A percentile compares a stretch with the other conserved stretches of the same genome.
These are phyloP conservation scores for Gymnocypris eckloni DNA, from an alignment of 2,797 vertebrate species.

Conservation along the genomic window DNA sequence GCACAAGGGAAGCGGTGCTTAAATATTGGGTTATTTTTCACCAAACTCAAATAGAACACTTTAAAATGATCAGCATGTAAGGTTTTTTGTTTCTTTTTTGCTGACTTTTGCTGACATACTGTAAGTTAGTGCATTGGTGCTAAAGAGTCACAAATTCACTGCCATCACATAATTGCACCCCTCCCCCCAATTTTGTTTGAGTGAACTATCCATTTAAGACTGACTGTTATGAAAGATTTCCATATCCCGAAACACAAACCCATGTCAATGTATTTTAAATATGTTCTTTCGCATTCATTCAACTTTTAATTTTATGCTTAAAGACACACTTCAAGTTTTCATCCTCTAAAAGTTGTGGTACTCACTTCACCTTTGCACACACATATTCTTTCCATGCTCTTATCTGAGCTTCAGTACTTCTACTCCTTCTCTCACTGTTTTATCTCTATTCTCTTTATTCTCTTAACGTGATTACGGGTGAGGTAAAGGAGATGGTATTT, in stretches of 20 bases:
- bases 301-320: not conserved
- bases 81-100: not conserved
- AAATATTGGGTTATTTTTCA: too few relatives aligned
- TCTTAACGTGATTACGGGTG: constrained; percentile 28
- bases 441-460: constrained; percentile 44
- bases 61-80: not conserved
- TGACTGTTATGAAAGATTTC: not conserved
- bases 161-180: not conserved
- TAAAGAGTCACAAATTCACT: not conserved
- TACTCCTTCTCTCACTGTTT: constrained; percentile 21
- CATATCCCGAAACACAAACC: not conserved
- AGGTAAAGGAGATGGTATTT: constrained; percentile 33
- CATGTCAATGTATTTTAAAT: not conserved
- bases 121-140: not conserved
- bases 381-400: constrained; percentile 6
- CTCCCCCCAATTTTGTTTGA: not conserved
- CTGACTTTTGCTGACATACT: not conserved
- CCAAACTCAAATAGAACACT: not conserved
- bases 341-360: not conserved
- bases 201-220: too few relatives aligned
- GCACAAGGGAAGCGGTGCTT: too few relatives aligned
- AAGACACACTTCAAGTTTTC: not conserved
- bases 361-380: not conserved
- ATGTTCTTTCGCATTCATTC: not conserved
- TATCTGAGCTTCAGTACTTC: constrained; percentile 33